Conservation (phyloP, 2,797 vertebrate species). For the Dallia pectoralis region DNA sequence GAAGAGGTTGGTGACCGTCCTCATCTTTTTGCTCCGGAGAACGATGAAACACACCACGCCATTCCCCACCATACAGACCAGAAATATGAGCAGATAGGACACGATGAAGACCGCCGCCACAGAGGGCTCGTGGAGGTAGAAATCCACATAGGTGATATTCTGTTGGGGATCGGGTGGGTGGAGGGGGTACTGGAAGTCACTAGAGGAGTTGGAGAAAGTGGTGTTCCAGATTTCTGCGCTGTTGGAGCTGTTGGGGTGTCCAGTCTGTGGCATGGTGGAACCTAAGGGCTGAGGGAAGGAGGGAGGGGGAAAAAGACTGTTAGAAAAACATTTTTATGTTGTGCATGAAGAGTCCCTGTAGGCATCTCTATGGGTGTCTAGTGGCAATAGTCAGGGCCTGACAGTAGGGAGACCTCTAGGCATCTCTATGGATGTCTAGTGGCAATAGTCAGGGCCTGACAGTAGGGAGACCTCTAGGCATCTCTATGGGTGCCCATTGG, state of each 20-base stretch:
- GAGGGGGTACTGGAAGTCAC: constrained; percentile 28
- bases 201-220: constrained; percentile 46
- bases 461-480: no score
- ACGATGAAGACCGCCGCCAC: constrained; percentile 82
- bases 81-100: constrained; percentile 90
- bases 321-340: background rate
- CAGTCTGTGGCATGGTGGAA: constrained; percentile 47
- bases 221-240: background rate
- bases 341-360: no score
- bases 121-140: constrained; percentile 84
- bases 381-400: no score
- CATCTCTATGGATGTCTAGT: no score
- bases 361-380: no score
- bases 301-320: background rate
- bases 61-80: constrained; percentile 89
- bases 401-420: no score
- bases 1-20: constrained; percentile 89
- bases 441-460: no score
- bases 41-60: constrained; percentile 84
- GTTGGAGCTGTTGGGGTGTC: background rate
- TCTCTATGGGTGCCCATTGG: no score
- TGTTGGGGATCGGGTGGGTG: constrained; percentile 31
- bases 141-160: constrained; percentile 83
- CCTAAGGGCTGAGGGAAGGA: constrained; percentile 19
- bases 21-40: constrained; percentile 82